A percentile compares a stretch with the other conserved stretches of the same genome.
Conservation (phyloP, 2,888 invertebrate genomes). For the Rhagophthalmus giganteus region DNA sequence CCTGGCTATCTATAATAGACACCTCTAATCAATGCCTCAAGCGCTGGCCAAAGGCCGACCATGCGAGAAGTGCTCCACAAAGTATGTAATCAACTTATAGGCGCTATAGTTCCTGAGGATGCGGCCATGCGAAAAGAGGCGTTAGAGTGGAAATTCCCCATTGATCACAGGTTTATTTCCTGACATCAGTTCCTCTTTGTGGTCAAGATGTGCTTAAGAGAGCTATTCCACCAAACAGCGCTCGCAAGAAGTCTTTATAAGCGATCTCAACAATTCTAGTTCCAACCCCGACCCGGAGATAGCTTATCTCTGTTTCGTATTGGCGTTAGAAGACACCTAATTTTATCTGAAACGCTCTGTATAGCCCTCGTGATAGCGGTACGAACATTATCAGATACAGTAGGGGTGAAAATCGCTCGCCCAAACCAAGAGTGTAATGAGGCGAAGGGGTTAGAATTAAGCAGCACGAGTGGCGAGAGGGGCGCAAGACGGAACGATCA, state of each 20-base stretch:
- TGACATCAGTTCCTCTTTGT: conserved; percentile 33
- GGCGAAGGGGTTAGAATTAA: conserved; percentile 53
- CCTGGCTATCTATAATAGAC: conserved; percentile 30
- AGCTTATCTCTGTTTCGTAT: conserved; percentile 12
- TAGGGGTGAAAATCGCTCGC: conserved; percentile 52
- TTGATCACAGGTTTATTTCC: conserved; percentile 49
- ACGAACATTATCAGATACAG: conserved; percentile 49
- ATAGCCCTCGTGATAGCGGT: conserved; percentile 17
- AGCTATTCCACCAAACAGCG: conserved; percentile 3
- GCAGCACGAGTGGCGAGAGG: conserved; percentile 43
- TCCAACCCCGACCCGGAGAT: conserved; percentile 4
- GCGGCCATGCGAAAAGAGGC: conserved; percentile 52
- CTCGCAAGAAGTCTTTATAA: conserved; percentile 15
- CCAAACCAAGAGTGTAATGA: conserved; percentile 54
- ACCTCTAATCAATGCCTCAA: conserved; percentile 39
- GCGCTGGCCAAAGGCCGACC: conserved; percentile 43
- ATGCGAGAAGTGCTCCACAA: conserved; percentile 53
- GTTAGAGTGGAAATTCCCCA: conserved; percentile 51
- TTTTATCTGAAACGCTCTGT: conserved; percentile 16
- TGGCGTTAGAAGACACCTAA: conserved; percentile 13
- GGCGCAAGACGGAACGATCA: conserved; percentile 50
- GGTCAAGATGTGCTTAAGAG: conserved; percentile 29
- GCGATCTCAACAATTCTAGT: conserved; percentile 1
- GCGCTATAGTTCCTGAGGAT: conserved; percentile 51
- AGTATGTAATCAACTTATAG: conserved; percentile 54